phyloP scores from a whole-genome alignment of 2,113 vertebrate genomes.

The Odontesthes bonariensis region DNA sequence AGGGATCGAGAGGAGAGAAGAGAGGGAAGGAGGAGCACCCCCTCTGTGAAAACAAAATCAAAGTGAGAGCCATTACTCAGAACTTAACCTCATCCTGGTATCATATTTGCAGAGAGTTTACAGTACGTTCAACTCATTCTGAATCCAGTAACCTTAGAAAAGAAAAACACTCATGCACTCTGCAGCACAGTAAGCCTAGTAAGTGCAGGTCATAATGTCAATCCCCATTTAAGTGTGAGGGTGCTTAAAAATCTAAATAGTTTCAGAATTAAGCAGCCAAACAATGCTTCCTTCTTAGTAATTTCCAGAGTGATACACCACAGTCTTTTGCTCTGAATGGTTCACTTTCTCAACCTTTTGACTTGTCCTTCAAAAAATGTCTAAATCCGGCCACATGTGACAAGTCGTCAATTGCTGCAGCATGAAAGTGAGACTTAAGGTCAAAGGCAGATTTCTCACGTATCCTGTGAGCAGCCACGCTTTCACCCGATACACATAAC shows the following conservation, averaged over 20 bases:
- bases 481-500: constrained; percentile 63
- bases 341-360: constrained; percentile 4
- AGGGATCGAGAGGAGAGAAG: constrained; percentile 57
- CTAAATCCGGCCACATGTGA: constrained; percentile 41
- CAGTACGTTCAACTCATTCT: constrained; percentile 12
- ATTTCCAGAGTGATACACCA: neutral
- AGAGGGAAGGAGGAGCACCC: constrained; percentile 61
- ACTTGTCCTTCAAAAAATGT: constrained; percentile 47
- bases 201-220: too few relatives aligned
- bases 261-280: neutral
- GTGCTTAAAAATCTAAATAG: neutral
- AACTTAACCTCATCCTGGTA: constrained; percentile 34
- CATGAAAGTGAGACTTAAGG: constrained; percentile 57
- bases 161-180: neutral
- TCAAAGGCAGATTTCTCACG: constrained; percentile 60
- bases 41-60: constrained; percentile 62
- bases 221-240: neutral
- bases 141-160: constrained; percentile 17
- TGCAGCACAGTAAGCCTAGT: neutral
- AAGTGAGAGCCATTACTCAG: constrained; percentile 49
- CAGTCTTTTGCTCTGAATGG: neutral
- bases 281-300: neutral
- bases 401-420: constrained; percentile 40
- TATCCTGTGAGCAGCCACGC: constrained; percentile 46
- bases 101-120: constrained; percentile 53